Base-by-base conservation (phyloP, 64 coral and sea anemone species). In the Dendronephthya gigantea region DNA sequence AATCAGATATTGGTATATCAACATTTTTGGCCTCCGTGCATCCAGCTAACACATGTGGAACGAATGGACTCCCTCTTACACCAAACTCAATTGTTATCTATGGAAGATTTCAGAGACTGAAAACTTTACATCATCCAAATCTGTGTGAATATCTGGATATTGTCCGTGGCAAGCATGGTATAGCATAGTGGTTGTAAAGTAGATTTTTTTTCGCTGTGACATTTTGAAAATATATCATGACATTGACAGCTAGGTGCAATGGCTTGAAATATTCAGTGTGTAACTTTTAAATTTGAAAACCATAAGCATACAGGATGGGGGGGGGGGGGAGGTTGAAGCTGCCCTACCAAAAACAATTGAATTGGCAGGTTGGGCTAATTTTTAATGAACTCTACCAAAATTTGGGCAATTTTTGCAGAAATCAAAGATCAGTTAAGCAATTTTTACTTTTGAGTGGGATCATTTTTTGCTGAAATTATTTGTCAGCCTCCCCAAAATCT, bases 51-150 rank as follows among this genome's bases (percentile, higher is more conserved):
- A 66, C 87, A 22, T 98, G 95, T 43, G 95, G 95, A 40, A 98
- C 95, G 7, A 98, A 98, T 90, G 95, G 95, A 9, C 41, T 98
- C 17, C 95, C 95, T 3, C 83, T 98, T 2, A 98, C 95, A 49
- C 95, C 95, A 30, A 98, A 98, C 62, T 98, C 95, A 17, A 98
- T 98, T 32, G 95, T 98, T 14, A 88, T 98, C 45, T 89, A 93
- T 79, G 95, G 95, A 7, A 86, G 83, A 47, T 98, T 98, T 85
- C 92, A 98, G 50, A 16, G 30, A 7, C 49, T 98, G 40, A 98
- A 93, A 58, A 40, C 51, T 82, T 82, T 98, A 43, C 89, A 91
- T 31, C 95, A 98, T 83, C 65, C 83, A 85, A 93, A 98, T 84
- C 82, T 98, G 31, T 98, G 92, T 88, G 92, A 98, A 87, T 98